phyloP scores from a whole-genome alignment of 2,888 invertebrate species.

The Apodemia zela region DNA sequence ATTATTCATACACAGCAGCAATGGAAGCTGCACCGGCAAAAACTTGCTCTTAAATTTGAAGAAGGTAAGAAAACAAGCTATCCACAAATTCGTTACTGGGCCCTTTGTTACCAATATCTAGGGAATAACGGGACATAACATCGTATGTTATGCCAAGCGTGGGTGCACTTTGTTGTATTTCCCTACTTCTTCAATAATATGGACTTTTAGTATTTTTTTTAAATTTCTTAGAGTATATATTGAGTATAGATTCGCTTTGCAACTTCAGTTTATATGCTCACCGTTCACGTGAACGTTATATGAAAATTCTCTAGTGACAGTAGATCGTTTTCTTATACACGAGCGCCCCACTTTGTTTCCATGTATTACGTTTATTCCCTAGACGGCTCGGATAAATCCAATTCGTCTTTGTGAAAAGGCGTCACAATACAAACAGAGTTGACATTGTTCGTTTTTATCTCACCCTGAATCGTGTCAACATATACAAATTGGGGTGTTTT shows the following conservation, averaged over 20 bases:
- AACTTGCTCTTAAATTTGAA: too few species aligned
- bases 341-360: conserved; percentile 6
- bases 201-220: too few species aligned
- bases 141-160: too few species aligned
- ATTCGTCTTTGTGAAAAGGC: conserved; percentile 6
- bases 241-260: background rate
- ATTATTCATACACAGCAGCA: too few species aligned
- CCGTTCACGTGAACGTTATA: background rate
- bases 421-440: conserved; percentile 8
- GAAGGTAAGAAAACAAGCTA: too few species aligned
- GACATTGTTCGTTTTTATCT: conserved; percentile 5
- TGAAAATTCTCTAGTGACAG: background rate
- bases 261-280: background rate
- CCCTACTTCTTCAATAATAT: too few species aligned
- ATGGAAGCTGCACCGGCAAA: too few species aligned
- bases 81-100: too few species aligned
- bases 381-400: conserved; percentile 5
- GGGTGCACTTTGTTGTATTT: too few species aligned
- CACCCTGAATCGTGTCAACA: conserved; percentile 8
- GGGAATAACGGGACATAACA: too few species aligned
- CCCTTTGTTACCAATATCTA: too few species aligned
- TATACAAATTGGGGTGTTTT: conserved; percentile 12
- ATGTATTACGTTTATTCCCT: background rate
- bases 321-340: background rate
- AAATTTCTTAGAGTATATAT: too few species aligned